Evolutionary conservation across 2,113 vertebrate species (phyloP).

Genomic region (Butorides virescens): DNA sequence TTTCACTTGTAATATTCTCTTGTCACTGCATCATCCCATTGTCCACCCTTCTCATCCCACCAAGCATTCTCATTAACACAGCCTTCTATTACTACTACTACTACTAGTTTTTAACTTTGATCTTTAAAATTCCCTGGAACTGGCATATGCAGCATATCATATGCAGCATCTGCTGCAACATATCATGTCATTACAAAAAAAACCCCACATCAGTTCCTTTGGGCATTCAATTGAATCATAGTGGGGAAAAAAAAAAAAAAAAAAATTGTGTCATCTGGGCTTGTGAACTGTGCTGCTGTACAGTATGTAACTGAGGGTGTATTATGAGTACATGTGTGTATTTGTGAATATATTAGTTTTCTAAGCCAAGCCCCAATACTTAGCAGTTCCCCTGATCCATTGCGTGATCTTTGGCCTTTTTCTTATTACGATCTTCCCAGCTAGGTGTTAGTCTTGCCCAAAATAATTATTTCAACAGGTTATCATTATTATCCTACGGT

Average conservation of each 20-base stretch:
- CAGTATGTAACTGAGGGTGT: conserved; percentile 23
- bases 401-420: conserved; percentile 78
- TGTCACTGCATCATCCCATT: not conserved
- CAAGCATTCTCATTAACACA: not conserved
- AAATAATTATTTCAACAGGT: conserved; percentile 46
- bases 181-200: not conserved
- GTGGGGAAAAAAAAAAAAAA: not conserved
- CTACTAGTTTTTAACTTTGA: not conserved
- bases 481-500: conserved; percentile 25
- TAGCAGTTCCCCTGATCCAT: conserved; percentile 74
- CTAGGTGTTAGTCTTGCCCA: conserved; percentile 42
- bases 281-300: conserved; percentile 1
- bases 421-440: conserved; percentile 61
- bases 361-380: conserved; percentile 61
- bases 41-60: not conserved
- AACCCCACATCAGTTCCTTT: conserved; percentile 23
- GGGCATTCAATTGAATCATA: conserved; percentile 34
- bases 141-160: conserved; percentile 39
- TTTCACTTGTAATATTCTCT: not conserved
- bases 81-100: not conserved
- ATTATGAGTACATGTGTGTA: not conserved
- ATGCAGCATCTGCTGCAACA: conserved; percentile 12
- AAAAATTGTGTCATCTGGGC: not conserved
- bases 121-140: conserved; percentile 56
- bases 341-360: conserved; percentile 36